Evolutionary conservation across 1,140 invertebrate species (phyloP), one percentile per base, ranked within the genome.

Genomic region (Lysiphlebus fabarum): DNA sequence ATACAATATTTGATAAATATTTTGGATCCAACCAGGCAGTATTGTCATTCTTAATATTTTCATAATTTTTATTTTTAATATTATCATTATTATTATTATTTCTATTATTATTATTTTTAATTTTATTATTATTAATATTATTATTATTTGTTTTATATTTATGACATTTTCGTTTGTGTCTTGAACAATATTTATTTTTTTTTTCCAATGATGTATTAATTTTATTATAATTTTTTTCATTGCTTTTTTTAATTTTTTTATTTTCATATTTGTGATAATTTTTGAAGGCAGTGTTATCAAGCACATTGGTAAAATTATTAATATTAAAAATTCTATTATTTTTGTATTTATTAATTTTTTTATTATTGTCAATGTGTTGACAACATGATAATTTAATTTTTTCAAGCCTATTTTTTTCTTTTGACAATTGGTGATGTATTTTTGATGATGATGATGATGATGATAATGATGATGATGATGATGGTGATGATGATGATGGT

Each of bases 231-330:
- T 43, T 44, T 14, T 47, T 36, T 26, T 65, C 59, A 40, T 14
- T 41, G 36, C n/a, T 12, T 10, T n/a, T 7, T 59, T n/a, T n/a
- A n/a, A n/a, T n/a, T n/a, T 56, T 57, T 45, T 61, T 12, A 43
- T 62, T 42, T 53, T 61, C 61, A 49, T 64, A 14, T 37, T 42
- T 57, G 37, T 62, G 59, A 62, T 71, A 42, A 37, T 62, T n/a
- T n/a, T n/a, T 64, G 62, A 69, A 67, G 71, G 70, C 70, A 70
- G 70, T 71, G 70, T 71, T 61, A 67, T 63, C 58, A 62, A 66
- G 65, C 57, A 64, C 55, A 45, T 69, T 50, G 57, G 62, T 37
- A 60, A 34, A 41, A 45, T 58, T 56, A 61, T 48, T 34, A 66
- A 59, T 56, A 53, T 50, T 34, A 59, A 36, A 41, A 26, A 26